Percentiles rank a stretch among this genome's conserved stretches.
Evolutionary conservation across 2,797 vertebrate species (phyloP).

Genomic region (Cygnus olor): DNA sequence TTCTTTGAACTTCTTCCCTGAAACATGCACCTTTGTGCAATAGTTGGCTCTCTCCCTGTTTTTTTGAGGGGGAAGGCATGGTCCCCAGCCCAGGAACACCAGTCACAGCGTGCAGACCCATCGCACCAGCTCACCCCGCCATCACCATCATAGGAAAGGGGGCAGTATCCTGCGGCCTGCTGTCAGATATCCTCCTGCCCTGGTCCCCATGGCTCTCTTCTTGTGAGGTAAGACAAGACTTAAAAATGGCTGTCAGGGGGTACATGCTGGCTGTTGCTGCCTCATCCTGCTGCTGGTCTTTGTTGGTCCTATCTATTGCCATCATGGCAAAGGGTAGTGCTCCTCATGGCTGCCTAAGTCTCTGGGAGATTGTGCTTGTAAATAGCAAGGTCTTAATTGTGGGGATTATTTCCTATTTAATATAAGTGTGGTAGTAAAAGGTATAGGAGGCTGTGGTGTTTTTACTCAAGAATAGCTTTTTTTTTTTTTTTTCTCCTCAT

Average conservation of each 20-base stretch:
- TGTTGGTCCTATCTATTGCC: accelerated
- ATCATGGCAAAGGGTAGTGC: too few relatives aligned
- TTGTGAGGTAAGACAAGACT: not conserved
- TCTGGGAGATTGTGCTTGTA: not conserved
- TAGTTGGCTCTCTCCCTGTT: accelerated
- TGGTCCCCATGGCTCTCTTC: accelerated
- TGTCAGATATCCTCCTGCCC: not conserved
- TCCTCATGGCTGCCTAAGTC: accelerated
- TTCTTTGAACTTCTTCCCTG: not conserved
- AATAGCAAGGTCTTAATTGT: not conserved
- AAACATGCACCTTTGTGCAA: accelerated
- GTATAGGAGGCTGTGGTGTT: accelerated
- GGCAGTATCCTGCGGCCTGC: not conserved
- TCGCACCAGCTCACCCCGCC: too few relatives aligned
- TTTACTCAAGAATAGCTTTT: not conserved
- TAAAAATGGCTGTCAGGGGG: accelerated
- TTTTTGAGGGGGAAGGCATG: not conserved
- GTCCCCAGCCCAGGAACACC: accelerated
- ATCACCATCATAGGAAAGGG: too few relatives aligned
- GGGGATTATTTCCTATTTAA: accelerated
- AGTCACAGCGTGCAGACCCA: accelerated
- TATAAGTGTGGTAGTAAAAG: not conserved
- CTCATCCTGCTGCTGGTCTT: accelerated
- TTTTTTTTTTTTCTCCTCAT: too few relatives aligned
- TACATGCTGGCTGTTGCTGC: accelerated